These are phyloP conservation scores for Pelecanoides urinatrix DNA, from an alignment of 2,113 vertebrate genomes.

Conservation along the genomic window DNA sequence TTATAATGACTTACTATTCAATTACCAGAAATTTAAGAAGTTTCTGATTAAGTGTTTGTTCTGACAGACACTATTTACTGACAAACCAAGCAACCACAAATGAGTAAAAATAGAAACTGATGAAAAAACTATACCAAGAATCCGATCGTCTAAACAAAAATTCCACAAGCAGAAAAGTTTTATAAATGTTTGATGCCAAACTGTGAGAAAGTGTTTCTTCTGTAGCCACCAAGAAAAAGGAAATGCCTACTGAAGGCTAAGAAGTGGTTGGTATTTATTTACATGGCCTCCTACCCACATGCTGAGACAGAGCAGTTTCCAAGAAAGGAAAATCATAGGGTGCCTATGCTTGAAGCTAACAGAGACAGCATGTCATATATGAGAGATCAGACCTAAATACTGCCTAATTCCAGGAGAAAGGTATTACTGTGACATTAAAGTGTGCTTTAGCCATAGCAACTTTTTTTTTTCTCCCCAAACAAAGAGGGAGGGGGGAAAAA, in stretches of 20 bases:
- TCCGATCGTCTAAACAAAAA: constrained; percentile 32
- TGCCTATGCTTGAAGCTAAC: background rate
- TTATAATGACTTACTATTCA: background rate
- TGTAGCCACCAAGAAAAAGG: constrained; percentile 50
- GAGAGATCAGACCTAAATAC: background rate
- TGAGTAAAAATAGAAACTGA: constrained; percentile 10
- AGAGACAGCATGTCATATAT: background rate
- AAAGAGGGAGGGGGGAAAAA: background rate
- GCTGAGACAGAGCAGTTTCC: constrained; percentile 33
- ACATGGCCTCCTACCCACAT: constrained; percentile 36
- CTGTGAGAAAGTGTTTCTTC: constrained; percentile 58
- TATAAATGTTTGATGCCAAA: constrained; percentile 38
- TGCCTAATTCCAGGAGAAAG: background rate
- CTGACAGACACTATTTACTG: background rate
- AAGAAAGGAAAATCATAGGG: constrained; percentile 36
- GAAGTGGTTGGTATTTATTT: constrained; percentile 65
- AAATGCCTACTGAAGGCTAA: constrained; percentile 57
- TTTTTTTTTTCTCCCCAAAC: too few relatives aligned
- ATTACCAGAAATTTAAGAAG: background rate
- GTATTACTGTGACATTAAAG: background rate
- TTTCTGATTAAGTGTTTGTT: background rate
- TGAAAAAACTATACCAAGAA: constrained; percentile 18
- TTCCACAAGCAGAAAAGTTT: constrained; percentile 21
- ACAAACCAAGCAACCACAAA: background rate
- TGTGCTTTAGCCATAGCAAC: background rate